Evolutionary conservation across 35 echinoderm and acorn worm species (phyloP).

Genomic region (Antedon bifida): DNA sequence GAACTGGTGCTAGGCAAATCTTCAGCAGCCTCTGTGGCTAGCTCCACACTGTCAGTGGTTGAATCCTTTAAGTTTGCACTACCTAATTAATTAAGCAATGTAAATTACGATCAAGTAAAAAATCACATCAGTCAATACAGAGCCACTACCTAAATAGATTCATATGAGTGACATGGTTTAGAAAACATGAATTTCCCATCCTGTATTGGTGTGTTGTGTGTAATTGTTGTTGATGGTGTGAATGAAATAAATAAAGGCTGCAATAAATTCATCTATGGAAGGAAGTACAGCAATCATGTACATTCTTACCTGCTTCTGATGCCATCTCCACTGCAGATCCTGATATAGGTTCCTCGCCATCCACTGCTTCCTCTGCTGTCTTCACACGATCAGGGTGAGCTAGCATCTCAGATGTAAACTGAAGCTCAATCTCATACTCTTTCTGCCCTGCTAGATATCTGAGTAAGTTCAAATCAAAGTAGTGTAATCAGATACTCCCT

Average conservation of each 20-base stretch:
- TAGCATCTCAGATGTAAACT: slow-evolving; percentile 73
- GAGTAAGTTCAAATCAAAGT: background rate
- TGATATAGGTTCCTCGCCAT: slow-evolving; percentile 73
- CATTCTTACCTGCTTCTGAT: slow-evolving; percentile 35
- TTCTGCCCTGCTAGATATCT: slow-evolving; percentile 96
- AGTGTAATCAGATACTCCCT: too few relatives aligned
- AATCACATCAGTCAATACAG: too few relatives aligned
- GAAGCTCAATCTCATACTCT: slow-evolving; percentile 91
- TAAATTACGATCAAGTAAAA: too few relatives aligned
- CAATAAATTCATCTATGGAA: too few relatives aligned
- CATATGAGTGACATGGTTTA: too few relatives aligned
- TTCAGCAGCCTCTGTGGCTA: background rate
- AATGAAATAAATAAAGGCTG: too few relatives aligned
- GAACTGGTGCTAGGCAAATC: background rate
- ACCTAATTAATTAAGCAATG: background rate
- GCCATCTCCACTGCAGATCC: slow-evolving; percentile 38
- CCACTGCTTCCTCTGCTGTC: slow-evolving; percentile 63
- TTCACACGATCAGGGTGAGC: slow-evolving; percentile 68
- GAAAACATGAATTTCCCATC: too few relatives aligned
- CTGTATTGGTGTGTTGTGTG: too few relatives aligned
- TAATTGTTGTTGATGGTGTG: too few relatives aligned
- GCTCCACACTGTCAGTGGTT: background rate
- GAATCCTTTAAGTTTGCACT: background rate
- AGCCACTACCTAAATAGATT: too few relatives aligned
- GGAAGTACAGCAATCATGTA: too few relatives aligned